Conservation (phyloP, 2,797 vertebrate genomes). For the Bradypodion ventrale region DNA sequence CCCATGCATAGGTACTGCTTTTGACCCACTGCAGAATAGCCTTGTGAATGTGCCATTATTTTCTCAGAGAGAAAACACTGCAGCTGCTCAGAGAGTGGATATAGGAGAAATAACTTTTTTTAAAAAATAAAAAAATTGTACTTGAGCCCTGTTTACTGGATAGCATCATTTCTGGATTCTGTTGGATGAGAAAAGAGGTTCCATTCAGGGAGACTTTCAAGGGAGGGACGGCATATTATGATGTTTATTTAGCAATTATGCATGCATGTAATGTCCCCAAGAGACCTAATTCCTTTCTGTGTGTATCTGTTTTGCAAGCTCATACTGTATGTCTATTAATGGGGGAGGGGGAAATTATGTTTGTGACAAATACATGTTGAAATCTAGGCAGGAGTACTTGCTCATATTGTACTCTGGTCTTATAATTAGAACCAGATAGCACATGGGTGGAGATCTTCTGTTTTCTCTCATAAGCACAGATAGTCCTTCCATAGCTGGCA, state of each 20-base stretch:
- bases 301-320: constrained; percentile 24
- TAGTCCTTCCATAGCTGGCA: background rate
- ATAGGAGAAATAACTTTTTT: constrained; percentile 8
- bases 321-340: constrained; percentile 27
- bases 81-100: background rate
- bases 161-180: background rate
- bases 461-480: background rate
- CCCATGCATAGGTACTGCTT: background rate
- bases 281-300: background rate
- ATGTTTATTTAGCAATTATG: constrained; percentile 42
- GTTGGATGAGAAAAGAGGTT: background rate
- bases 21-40: background rate
- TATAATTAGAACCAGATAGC: constrained; percentile 12
- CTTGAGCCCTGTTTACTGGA: background rate
- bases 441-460: background rate
- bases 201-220: constrained; percentile 5
- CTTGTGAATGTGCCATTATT: background rate
- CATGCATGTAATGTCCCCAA: background rate
- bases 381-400: constrained; percentile 27
- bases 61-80: background rate
- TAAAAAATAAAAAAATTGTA: too few species aligned
- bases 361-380: constrained; percentile 42
- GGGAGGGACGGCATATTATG: background rate
- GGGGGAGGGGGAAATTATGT: constrained; percentile 6
- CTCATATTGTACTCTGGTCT: background rate